These are phyloP conservation scores for Diploscapter pachys DNA, from an alignment of 1,140 invertebrate species.

Conservation along the genomic window DNA sequence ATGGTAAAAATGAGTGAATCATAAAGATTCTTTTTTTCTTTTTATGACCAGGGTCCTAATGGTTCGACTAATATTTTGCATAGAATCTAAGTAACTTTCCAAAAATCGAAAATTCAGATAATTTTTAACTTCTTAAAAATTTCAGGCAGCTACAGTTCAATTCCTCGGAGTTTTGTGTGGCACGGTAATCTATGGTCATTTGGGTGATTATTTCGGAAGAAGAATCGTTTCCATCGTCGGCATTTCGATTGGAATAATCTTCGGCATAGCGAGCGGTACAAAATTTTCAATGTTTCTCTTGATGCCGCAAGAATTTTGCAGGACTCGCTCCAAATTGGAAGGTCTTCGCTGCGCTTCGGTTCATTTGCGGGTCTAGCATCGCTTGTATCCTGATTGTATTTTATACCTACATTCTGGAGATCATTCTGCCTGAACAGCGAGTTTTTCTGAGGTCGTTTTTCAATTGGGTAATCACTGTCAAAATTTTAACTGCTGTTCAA, in stretches of 20 bases:
- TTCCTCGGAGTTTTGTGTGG: constrained; percentile 30
- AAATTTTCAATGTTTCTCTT: not conserved
- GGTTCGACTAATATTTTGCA: too few relatives aligned
- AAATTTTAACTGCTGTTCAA: too few relatives aligned
- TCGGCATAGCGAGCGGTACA: constrained; percentile 27
- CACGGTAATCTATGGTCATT: constrained; percentile 29
- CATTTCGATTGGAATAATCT: constrained; percentile 22
- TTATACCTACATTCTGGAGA: constrained; percentile 32
- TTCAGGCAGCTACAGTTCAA: constrained; percentile 20
- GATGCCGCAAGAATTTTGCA: not conserved
- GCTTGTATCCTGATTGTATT: constrained; percentile 29
- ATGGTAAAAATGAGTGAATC: constrained; percentile 1
- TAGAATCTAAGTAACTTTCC: too few relatives aligned
- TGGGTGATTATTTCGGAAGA: constrained; percentile 33
- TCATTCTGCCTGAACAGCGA: constrained; percentile 29
- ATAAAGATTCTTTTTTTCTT: too few relatives aligned
- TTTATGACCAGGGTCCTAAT: too few relatives aligned
- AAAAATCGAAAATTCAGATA: not conserved
- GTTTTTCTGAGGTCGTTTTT: constrained; percentile 34
- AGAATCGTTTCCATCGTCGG: constrained; percentile 28
- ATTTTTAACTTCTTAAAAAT: not conserved
- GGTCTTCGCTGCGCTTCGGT: constrained; percentile 25
- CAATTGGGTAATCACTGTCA: constrained; percentile 17
- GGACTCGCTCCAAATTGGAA: constrained; percentile 27
- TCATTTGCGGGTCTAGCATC: constrained; percentile 18